phyloP scores from a whole-genome alignment of 2,113 vertebrate species.

The Dicerorhinus sumatrensis region DNA sequence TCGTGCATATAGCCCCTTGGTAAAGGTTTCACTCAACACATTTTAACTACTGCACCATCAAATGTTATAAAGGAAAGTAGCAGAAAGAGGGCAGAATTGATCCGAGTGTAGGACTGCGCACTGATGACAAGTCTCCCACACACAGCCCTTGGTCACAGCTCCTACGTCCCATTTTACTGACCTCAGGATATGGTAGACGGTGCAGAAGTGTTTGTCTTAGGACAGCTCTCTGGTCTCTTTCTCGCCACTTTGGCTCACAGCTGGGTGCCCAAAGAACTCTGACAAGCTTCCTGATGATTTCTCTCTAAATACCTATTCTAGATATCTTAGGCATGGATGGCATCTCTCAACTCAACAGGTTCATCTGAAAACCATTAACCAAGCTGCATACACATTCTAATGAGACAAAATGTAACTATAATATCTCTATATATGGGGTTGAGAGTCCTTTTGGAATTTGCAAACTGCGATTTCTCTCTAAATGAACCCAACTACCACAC shows the following conservation, averaged over 20 bases:
- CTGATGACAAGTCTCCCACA: not conserved
- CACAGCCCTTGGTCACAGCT: accelerated
- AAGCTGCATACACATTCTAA: not conserved
- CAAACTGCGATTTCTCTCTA: not conserved
- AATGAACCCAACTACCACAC: not conserved
- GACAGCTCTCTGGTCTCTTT: not conserved
- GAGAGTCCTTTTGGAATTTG: not conserved
- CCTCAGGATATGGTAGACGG: too few relatives aligned
- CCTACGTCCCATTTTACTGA: accelerated
- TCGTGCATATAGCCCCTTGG: too few relatives aligned
- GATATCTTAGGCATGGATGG: not conserved
- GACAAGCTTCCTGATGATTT: not conserved
- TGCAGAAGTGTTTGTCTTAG: not conserved
- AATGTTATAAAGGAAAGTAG: not conserved
- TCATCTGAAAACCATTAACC: not conserved
- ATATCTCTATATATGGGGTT: not conserved
- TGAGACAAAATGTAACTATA: not conserved
- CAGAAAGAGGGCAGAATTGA: not conserved
- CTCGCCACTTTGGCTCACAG: not conserved
- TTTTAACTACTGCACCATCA: not conserved
- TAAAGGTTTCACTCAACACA: not conserved
- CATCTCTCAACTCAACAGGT: not conserved
- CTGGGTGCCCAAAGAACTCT: not conserved
- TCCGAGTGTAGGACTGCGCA: accelerated
- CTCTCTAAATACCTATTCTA: not conserved